A percentile compares a stretch with the other conserved stretches of the same genome.
These are phyloP conservation scores for Drosophila malerkotliana DNA, from an alignment of 1,140 invertebrate species.

Conservation along the genomic window DNA sequence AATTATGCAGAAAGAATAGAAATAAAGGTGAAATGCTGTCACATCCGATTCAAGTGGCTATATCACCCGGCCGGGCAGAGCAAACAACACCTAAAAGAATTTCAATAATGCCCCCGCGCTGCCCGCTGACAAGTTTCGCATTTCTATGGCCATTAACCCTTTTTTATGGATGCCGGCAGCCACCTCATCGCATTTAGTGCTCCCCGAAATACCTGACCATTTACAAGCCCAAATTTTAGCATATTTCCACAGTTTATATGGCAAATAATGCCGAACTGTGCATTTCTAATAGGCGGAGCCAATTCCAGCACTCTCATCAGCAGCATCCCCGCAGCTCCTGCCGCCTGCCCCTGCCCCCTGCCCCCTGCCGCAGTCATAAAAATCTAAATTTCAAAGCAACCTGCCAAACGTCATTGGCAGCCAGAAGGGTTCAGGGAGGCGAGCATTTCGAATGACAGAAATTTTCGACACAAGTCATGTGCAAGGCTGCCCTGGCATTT, in stretches of 20 bases:
- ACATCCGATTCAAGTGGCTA: constrained; percentile 77
- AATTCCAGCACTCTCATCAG: constrained; percentile 64
- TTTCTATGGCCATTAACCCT: constrained; percentile 78
- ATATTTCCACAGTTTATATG: constrained; percentile 75
- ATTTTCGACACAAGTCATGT: constrained; percentile 77
- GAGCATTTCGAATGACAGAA: constrained; percentile 72
- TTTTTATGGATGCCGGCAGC: constrained; percentile 44
- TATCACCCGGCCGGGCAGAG: constrained; percentile 52
- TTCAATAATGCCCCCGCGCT: constrained; percentile 73
- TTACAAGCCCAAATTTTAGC: constrained; percentile 49
- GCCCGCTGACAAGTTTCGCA: constrained; percentile 75
- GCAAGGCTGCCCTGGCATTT: constrained; percentile 34
- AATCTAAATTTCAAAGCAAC: constrained; percentile 81
- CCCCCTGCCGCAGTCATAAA: constrained; percentile 53
- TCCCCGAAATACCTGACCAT: constrained; percentile 42
- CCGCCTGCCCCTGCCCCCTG: no score
- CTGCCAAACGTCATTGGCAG: constrained; percentile 46
- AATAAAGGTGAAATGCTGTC: constrained; percentile 73
- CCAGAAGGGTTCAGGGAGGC: neutral
- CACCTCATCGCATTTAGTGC: neutral
- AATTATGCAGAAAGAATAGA: constrained; percentile 67
- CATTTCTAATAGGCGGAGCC: constrained; percentile 77
- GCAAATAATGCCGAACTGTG: constrained; percentile 76
- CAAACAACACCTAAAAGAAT: constrained; percentile 66
- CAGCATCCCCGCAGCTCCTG: constrained; percentile 6